These are phyloP conservation scores for Pitangus sulphuratus DNA, from an alignment of 2,797 vertebrate species.

Conservation along the genomic window DNA sequence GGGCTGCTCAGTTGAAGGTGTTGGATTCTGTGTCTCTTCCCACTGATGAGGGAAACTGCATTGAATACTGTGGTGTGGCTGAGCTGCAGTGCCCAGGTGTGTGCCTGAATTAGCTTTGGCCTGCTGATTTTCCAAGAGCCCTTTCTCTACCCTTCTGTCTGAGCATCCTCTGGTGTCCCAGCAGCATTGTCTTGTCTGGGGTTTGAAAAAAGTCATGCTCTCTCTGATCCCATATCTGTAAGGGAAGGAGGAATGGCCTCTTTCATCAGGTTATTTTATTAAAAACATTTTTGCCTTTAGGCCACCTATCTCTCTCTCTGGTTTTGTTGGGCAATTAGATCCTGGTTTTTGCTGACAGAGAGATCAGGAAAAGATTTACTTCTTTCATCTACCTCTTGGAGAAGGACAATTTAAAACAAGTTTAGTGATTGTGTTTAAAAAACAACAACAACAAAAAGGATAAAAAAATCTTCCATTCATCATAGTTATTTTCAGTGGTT, in stretches of 20 bases:
- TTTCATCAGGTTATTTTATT: not conserved
- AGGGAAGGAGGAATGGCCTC: not conserved
- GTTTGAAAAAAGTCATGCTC: not conserved
- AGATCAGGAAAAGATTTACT: not conserved
- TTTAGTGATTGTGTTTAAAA: not conserved
- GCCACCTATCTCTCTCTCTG: not conserved
- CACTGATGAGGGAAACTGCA: no score
- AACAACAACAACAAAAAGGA: rapidly evolving
- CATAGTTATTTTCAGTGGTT: not conserved
- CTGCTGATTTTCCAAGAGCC: not conserved
- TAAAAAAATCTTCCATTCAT: not conserved
- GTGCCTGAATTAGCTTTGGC: not conserved
- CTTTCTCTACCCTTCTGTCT: not conserved
- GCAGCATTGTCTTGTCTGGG: not conserved
- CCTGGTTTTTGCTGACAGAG: not conserved
- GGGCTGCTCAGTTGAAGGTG: not conserved
- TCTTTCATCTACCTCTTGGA: not conserved
- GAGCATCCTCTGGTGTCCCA: not conserved
- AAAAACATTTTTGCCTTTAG: not conserved
- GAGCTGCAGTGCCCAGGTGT: not conserved
- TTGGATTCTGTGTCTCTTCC: not conserved
- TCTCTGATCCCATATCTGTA: not conserved
- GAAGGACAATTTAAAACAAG: not conserved
- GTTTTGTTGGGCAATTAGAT: not conserved
- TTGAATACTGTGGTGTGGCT: rapidly evolving